Evolutionary conservation across 2,888 invertebrate species (phyloP), one percentile per base, ranked within the genome.

Genomic region (Lasioglossum vierecki): DNA sequence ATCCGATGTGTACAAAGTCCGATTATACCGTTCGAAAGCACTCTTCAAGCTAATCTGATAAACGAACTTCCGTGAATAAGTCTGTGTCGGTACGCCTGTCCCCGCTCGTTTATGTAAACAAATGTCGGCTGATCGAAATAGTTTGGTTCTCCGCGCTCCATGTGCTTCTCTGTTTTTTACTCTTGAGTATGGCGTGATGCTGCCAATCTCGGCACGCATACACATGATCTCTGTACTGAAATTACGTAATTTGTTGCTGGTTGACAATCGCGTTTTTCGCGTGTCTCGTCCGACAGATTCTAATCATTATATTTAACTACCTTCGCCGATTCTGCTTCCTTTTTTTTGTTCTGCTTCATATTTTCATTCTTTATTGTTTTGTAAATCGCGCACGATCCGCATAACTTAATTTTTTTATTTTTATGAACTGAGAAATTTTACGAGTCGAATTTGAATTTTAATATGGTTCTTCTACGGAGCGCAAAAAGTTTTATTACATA

Each of bases 1-100:
- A 35, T 49, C n/a, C 22, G 63, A 66, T 66, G 18, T 8, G 46
- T 66, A 66, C 76, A 76, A 76, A 76, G 76, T 76, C 49, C 76
- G 46, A 4, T 66, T 49, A 6, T 66, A 49, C 15, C 15, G 35
- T 66, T 63, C 41, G 9, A 18, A 3, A 22, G 1, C 35, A 2
- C 39, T 35, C 39, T 22, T 22, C 9, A 35, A 4, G 9, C 22
- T 68, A 39, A 66, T 68, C 68, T 68, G 35, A 68, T 68, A 66
- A 66, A 18, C 4, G 35, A 66, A 66, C 39, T 68, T 68, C 68
- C 68, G 68, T 35, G 22, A 39, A 35, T 22, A 18, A 2, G 35
- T 3, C 35, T 63, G 15, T 0, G 35, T 35, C 30, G 30, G 30
- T 30, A n/a, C 30, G 30, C 30, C 30, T 30, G 30, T 30, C 30